Base-by-base conservation (phyloP, 2,888 invertebrate species). In the Synergus itoensis region DNA sequence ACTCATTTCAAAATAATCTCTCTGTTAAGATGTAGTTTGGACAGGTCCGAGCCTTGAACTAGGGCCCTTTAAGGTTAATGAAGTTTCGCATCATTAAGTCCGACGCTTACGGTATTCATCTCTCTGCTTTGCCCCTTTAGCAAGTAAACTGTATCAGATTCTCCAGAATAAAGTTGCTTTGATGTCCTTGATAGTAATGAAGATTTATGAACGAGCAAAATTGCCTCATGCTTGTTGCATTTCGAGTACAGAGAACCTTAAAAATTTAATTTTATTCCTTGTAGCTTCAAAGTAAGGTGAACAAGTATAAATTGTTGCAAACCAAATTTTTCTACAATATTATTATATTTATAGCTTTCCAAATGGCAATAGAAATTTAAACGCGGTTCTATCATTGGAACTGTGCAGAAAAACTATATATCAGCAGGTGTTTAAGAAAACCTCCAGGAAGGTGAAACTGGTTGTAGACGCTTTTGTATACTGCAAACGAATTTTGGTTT, bases 51-150 rank as follows among this genome's bases (percentile, higher is more conserved):
- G n/a, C 9, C 53, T 9, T n/a, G 53, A 53, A 53, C n/a, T 2
- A 53, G 8, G 8, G n/a, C 9, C 53, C n/a, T 53, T n/a, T n/a
- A 53, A 53, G 53, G 53, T n/a, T 53, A 53, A 53, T 53, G 8
- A 53, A 53, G 53, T 53, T 53, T 9, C 16, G 53, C 53, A n/a
- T 53, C 53, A 53, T 53, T 53, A 53, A 53, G 53, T 53, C 53
- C 9, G 53, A 53, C 53, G 53, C 53, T 53, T n/a, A n/a, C 53
- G 53, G 53, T 53, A 53, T 53, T 53, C 53, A n/a, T n/a, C 53
- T 53, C 53, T 53, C 53, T 53, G n/a, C 53, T 53, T 53, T 53
- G 53, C n/a, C n/a, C 53, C 8, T 9, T 53, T n/a, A 53, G 53
- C 53, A 53, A 53, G n/a, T 53, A 9, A 53, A 9, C 53, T 53